Percentiles rank a stretch among this genome's conserved stretches.
phyloP scores from a whole-genome alignment of 2,113 vertebrate species.

The Polyodon spathula region DNA sequence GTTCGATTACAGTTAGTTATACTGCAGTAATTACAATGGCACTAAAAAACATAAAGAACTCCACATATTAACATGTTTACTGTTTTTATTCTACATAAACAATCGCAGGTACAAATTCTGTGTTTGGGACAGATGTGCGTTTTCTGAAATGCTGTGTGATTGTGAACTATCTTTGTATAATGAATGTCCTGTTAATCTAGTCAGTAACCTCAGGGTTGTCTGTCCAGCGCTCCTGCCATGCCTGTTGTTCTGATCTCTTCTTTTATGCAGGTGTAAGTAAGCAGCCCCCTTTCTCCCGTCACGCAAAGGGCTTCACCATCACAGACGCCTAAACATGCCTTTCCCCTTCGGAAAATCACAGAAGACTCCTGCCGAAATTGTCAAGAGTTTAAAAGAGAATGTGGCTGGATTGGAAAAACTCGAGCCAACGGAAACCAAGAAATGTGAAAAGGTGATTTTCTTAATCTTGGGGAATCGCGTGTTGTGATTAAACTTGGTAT shows the following conservation, averaged over 20 bases:
- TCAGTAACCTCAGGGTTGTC: background rate
- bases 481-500: too few species aligned
- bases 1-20: background rate
- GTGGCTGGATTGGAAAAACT: slow-evolving; percentile 59
- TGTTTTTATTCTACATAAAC: too few species aligned
- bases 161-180: too few species aligned
- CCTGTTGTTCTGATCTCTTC: background rate
- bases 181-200: too few species aligned
- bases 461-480: too few species aligned
- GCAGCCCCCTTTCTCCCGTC: background rate
- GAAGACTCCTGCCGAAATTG: slow-evolving; percentile 66
- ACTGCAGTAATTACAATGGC: too few species aligned
- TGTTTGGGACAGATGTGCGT: too few species aligned
- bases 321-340: slow-evolving; percentile 48
- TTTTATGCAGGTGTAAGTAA: background rate
- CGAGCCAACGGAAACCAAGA: slow-evolving; percentile 57
- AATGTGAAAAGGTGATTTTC: slow-evolving; percentile 58
- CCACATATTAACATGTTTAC: too few species aligned
- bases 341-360: slow-evolving; percentile 68
- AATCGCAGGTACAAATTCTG: background rate
- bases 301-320: background rate
- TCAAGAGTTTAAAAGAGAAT: slow-evolving; percentile 61
- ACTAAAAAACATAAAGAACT: too few species aligned
- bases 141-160: too few species aligned
- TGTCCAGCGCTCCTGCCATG: too few species aligned